Evolutionary conservation across 2,797 vertebrate genomes (phyloP).

Genomic region (Naso thynnoides): DNA sequence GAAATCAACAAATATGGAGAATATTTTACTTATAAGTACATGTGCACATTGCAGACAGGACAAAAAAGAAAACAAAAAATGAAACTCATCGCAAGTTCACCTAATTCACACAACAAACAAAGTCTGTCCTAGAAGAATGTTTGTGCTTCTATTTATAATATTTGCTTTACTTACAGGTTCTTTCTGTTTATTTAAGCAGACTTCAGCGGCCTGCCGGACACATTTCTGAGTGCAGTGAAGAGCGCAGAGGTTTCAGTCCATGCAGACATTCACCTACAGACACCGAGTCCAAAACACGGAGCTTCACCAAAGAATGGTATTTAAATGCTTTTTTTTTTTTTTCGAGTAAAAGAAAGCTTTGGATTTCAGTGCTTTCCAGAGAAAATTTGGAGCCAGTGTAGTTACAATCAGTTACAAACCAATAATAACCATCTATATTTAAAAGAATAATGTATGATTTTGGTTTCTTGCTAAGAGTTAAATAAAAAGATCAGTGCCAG

Average conservation of each 20-base stretch:
- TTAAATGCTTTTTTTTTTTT: not conserved
- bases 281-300: conserved; percentile 66
- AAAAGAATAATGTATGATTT: not conserved
- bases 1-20: not conserved
- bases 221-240: conserved; percentile 87
- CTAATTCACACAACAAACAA: not conserved
- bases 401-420: not conserved
- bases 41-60: not conserved
- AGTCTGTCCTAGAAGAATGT: not conserved
- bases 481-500: not conserved
- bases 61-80: not conserved
- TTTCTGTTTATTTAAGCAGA: conserved; percentile 73
- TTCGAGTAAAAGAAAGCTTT: conserved; percentile 8
- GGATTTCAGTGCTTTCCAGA: conserved; percentile 10
- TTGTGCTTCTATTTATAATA: conserved; percentile 33
- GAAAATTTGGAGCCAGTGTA: not conserved
- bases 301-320: conserved; percentile 69
- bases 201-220: conserved; percentile 84
- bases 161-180: conserved; percentile 43
- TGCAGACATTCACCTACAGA: conserved; percentile 83
- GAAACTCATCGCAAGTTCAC: not conserved
- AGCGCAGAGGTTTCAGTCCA: conserved; percentile 82
- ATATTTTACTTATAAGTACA: not conserved
- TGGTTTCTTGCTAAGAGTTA: not conserved
- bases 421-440: not conserved